Evolutionary conservation across 2,888 invertebrate genomes (phyloP).

Genomic region (Copidosoma aretas): DNA sequence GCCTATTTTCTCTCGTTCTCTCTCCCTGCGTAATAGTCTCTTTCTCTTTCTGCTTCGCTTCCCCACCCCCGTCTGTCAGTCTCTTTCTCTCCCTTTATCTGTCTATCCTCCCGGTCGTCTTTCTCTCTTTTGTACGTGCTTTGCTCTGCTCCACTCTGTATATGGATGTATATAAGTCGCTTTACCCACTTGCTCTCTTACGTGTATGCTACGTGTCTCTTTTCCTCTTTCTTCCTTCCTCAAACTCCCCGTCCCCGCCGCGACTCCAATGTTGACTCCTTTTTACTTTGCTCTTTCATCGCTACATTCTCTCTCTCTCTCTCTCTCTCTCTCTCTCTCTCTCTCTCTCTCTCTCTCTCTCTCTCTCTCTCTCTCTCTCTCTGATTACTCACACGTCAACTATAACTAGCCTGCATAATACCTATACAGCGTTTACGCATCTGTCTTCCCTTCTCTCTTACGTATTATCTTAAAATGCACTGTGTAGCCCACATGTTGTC

Average conservation of each 20-base stretch:
- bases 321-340: background rate
- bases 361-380: too few relatives aligned
- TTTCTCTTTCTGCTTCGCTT: background rate
- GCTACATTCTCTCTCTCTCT: background rate
- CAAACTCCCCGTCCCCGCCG: background rate
- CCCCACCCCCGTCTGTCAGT: background rate
- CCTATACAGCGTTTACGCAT: background rate
- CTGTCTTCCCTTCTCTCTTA: background rate
- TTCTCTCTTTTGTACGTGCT: background rate
- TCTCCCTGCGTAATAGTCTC: constrained; percentile 4
- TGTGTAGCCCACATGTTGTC: background rate
- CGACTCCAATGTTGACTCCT: background rate
- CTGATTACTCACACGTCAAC: background rate
- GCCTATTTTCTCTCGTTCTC: constrained; percentile 10
- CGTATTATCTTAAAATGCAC: too few relatives aligned
- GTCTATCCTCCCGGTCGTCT: constrained; percentile 2
- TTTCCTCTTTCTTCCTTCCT: constrained; percentile 2
- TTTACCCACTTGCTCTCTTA: background rate
- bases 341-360: too few relatives aligned
- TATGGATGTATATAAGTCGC: background rate
- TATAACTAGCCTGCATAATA: background rate
- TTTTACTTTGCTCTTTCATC: background rate
- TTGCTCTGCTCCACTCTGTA: background rate
- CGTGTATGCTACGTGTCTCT: background rate
- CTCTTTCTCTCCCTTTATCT: constrained; percentile 1